These are phyloP conservation scores for Gobionotothen gibberifrons DNA, from an alignment of 2,797 vertebrate species.

Conservation along the genomic window DNA sequence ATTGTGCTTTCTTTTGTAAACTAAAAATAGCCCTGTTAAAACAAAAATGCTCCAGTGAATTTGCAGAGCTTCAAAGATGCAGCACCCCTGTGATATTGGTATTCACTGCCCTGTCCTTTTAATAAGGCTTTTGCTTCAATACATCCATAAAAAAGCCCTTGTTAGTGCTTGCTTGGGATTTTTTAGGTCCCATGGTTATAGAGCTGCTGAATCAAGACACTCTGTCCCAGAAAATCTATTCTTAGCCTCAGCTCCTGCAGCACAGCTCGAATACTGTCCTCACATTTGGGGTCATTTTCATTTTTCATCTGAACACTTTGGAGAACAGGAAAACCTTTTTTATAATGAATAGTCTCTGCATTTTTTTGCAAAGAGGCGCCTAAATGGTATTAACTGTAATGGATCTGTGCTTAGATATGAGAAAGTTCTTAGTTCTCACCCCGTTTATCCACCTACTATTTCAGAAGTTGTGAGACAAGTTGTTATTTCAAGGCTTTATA, in stretches of 20 bases:
- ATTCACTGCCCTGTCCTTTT: slow-evolving; percentile 28
- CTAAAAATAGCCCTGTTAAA: slow-evolving; percentile 21
- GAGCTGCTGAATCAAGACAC: slow-evolving; percentile 75
- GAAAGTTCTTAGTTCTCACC: neutral
- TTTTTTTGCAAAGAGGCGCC: neutral
- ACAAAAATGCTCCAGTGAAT: slow-evolving; percentile 4
- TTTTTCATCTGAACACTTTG: slow-evolving; percentile 35
- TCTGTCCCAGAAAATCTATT: slow-evolving; percentile 78
- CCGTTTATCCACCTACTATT: slow-evolving; percentile 11
- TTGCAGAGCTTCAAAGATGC: slow-evolving; percentile 31
- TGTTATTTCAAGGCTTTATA: slow-evolving; percentile 14
- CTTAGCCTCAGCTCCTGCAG: slow-evolving; percentile 69
- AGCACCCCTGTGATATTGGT: slow-evolving; percentile 25
- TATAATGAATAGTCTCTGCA: neutral
- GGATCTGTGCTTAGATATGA: neutral
- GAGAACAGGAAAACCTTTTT: slow-evolving; percentile 25
- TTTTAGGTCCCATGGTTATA: slow-evolving; percentile 62
- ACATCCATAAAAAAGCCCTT: slow-evolving; percentile 49
- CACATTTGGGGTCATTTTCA: slow-evolving; percentile 46
- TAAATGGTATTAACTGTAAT: neutral
- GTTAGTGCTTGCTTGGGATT: slow-evolving; percentile 54
- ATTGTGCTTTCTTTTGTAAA: slow-evolving; percentile 1
- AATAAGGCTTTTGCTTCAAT: slow-evolving; percentile 42
- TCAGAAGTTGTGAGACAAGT: neutral
- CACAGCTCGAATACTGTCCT: slow-evolving; percentile 51